Base-by-base conservation (phyloP, 2,888 invertebrate genomes). In the Nematopogon swammerdamellus region DNA sequence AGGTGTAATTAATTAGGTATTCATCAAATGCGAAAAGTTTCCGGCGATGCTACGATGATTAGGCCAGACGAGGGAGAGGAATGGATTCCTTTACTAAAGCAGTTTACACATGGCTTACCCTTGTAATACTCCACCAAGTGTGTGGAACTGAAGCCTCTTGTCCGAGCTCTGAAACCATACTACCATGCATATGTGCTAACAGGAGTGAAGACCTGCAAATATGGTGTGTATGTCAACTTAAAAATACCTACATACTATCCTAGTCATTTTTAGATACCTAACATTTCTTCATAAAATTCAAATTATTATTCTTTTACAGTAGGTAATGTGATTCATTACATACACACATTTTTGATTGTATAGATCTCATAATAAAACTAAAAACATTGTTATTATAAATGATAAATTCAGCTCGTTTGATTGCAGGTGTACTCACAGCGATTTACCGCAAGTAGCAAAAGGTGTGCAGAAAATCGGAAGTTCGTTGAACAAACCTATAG, bases 371-470 rank as follows among this genome's bases (percentile, higher is more conserved):
- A n/a, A n/a, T n/a, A n/a, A n/a, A n/a, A n/a, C n/a, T n/a, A n/a
- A n/a, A n/a, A n/a, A n/a, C n/a, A n/a, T n/a, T n/a, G n/a, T n/a
- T n/a, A n/a, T n/a, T n/a, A n/a, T n/a, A n/a, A n/a, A n/a, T n/a
- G n/a, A n/a, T n/a, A n/a, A n/a, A n/a, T n/a, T n/a, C n/a, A n/a
- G n/a, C n/a, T n/a, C n/a, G n/a, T 44, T 18, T 44, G 8, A 3
- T 72, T 76, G 3, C 68, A 93, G 93, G 93, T 94, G 94, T 66
- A 92, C 93, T n/a, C 92, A 93, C 77, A 92, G 92, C 76, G 92
- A 92, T 63, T 72, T 93, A 50, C 85, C 87, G 4, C 86, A 87
- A 63, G 89, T 92, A 16, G 69, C 88, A 55, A 87, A 86, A 60
- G 91, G 91, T 8, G 69, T 92, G 10, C 86, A 87, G 58, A 82